Evolutionary conservation across 2,888 invertebrate genomes (phyloP).

Genomic region (Pandemis corylana): DNA sequence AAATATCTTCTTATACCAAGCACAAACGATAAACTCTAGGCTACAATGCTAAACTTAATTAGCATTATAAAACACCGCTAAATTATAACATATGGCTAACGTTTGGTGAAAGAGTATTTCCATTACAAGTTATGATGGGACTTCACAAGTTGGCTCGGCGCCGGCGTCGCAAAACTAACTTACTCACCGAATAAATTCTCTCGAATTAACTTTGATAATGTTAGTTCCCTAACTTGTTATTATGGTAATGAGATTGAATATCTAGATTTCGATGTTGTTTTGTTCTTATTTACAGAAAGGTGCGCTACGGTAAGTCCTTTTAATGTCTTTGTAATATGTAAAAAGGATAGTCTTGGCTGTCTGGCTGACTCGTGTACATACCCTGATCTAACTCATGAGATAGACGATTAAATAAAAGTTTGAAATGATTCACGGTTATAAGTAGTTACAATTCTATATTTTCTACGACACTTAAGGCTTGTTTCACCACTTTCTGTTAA

Average conservation of each 20-base stretch:
- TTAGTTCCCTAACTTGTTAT: slow-evolving; percentile 28
- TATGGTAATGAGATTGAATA: slow-evolving; percentile 20
- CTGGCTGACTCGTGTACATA: too few species aligned
- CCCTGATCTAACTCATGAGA: too few species aligned
- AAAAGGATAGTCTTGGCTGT: too few species aligned
- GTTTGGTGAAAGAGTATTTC: slow-evolving; percentile 22
- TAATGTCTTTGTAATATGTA: not conserved
- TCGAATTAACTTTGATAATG: slow-evolving; percentile 31
- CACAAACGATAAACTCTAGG: not conserved
- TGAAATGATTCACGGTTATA: too few species aligned
- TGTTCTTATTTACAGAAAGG: not conserved
- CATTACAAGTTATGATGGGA: slow-evolving; percentile 31
- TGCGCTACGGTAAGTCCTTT: not conserved
- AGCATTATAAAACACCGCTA: slow-evolving; percentile 1
- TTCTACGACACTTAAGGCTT: too few species aligned
- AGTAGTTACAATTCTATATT: too few species aligned
- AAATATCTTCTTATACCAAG: too few species aligned
- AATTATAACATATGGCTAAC: slow-evolving; percentile 7
- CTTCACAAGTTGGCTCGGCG: slow-evolving; percentile 23
- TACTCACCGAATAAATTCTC: slow-evolving; percentile 17
- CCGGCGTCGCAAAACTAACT: slow-evolving; percentile 21
- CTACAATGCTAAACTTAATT: not conserved
- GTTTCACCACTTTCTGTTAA: too few species aligned
- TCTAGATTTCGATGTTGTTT: slow-evolving; percentile 7
- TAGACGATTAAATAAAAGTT: too few species aligned